Conservation (phyloP, 2,797 vertebrate species). For the Astyanax mexicanus region DNA sequence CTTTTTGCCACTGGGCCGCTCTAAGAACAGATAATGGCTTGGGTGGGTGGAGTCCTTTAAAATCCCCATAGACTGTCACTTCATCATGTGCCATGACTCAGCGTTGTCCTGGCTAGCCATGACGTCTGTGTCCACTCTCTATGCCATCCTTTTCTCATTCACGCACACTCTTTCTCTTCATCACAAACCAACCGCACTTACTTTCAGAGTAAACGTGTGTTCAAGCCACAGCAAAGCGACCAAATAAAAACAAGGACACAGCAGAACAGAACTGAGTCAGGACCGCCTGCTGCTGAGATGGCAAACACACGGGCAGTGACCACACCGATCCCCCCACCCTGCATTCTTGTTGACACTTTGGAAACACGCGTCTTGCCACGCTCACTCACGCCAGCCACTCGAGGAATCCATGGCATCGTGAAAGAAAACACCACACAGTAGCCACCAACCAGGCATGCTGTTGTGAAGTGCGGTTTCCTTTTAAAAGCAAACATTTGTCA, state of each 20-base stretch:
- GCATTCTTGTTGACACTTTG: constrained; percentile 64
- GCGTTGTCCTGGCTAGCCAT: constrained; percentile 1
- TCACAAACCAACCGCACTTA: constrained; percentile 7
- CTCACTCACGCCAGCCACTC: constrained; percentile 54
- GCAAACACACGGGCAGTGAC: constrained; percentile 34
- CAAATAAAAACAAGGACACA: constrained; percentile 40
- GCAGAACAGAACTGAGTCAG: neutral
- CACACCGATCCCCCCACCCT: constrained; percentile 51
- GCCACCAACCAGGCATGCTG: constrained; percentile 33
- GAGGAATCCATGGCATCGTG: constrained; percentile 58
- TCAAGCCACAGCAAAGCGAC: constrained; percentile 40
- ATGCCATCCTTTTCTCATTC: neutral
- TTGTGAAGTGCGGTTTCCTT: constrained; percentile 53
- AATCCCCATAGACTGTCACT: constrained; percentile 14
- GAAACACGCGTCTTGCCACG: constrained; percentile 57
- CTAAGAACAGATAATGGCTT: too few species aligned
- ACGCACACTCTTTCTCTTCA: constrained; percentile 26
- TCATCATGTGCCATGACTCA: constrained; percentile 37
- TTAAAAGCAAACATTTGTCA: constrained; percentile 38
- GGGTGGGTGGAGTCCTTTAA: too few species aligned
- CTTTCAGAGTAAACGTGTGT: constrained; percentile 33
- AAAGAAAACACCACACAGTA: constrained; percentile 52
- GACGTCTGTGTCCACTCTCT: constrained; percentile 24
- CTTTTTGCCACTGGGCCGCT: too few species aligned
- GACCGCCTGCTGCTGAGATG: constrained; percentile 21